Evolutionary conservation across 2,888 invertebrate genomes (phyloP), one percentile per base, ranked within the genome.

Genomic region (Allophyes oxyacanthae): DNA sequence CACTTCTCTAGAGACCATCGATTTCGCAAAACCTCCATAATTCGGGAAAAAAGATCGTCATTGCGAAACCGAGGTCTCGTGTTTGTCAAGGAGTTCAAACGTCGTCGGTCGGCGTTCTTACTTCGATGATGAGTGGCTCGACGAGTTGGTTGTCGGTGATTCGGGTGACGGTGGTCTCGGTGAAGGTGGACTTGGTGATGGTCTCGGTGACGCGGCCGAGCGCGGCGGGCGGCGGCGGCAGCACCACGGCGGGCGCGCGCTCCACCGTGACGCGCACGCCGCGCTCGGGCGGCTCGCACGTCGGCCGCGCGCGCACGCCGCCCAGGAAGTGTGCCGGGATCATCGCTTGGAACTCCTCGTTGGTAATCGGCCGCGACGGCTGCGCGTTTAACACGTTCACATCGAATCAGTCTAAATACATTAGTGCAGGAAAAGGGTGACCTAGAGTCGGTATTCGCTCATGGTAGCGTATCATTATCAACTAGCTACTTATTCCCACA

Each of bases 301-400:
- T 81, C 77, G 61, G 10, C 13, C 55, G 51, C 6, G 75, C 53
- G 6, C 87, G 88, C 77, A 83, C 89, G 50, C 86, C 91, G 74
- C 90, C 90, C 76, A 97, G 96, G 96, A 98, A 98, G 94, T 97
- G 98, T 87, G 97, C 96, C 83, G 98, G 98, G 84, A 98, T 98
- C 98, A 98, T 97, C 94, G 98, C 97, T 96, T 98, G 97, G 95
- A 98, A 98, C 95, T 98, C 98, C 95, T 97, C 98, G 95, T 96
- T 98, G 94, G 98, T 98, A 95, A 98, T 96, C 90, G 98, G 97
- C 94, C 97, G 96, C 94, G 97, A 95, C 83, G 95, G 95, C 95
- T 95, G 95, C 85, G 84, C 89, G 89, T 81, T 91, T 87, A 90
- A 92, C 92, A 92, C 93, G 93, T 89, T 92, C 93, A 92, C 92